Percentiles rank a stretch among this genome's conserved stretches.
Conservation (phyloP, 2,797 vertebrate genomes). For the Eleutherodactylus coqui region DNA sequence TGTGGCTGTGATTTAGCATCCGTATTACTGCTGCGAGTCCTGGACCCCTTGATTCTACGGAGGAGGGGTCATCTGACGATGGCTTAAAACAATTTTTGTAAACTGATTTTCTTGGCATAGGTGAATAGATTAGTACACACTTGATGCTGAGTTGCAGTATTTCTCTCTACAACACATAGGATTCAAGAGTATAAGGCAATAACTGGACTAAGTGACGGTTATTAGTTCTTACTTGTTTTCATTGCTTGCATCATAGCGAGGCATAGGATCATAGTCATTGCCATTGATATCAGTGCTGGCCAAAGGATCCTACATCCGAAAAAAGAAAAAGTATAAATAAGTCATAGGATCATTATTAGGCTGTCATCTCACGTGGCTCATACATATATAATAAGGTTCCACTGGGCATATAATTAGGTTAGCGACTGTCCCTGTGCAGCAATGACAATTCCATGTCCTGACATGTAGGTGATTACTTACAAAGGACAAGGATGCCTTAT, state of each 20-base stretch:
- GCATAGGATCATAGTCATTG: constrained; percentile 98
- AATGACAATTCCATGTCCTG: constrained; percentile 12
- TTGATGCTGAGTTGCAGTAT: background rate
- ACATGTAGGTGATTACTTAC: background rate
- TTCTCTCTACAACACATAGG: background rate
- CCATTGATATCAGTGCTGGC: constrained; percentile 98
- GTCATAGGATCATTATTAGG: constrained; percentile 67
- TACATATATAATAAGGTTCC: constrained; percentile 69
- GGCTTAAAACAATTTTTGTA: background rate
- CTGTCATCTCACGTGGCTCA: constrained; percentile 59
- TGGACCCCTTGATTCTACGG: too few relatives aligned
- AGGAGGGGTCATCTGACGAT: background rate
- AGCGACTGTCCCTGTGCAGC: constrained; percentile 64
- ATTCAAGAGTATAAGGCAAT: background rate
- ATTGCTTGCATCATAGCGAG: constrained; percentile 96
- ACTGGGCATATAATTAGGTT: constrained; percentile 67
- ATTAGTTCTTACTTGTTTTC: constrained; percentile 94
- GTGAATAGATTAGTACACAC: background rate
- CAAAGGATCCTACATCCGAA: constrained; percentile 86
- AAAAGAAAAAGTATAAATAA: constrained; percentile 65
- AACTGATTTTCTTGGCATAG: background rate
- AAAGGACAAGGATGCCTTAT: background rate
- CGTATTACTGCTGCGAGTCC: too few relatives aligned
- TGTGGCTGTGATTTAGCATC: too few relatives aligned
- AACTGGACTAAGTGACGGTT: background rate